phyloP scores from a whole-genome alignment of 1,140 invertebrate genomes.

The Meteorus sp. region DNA sequence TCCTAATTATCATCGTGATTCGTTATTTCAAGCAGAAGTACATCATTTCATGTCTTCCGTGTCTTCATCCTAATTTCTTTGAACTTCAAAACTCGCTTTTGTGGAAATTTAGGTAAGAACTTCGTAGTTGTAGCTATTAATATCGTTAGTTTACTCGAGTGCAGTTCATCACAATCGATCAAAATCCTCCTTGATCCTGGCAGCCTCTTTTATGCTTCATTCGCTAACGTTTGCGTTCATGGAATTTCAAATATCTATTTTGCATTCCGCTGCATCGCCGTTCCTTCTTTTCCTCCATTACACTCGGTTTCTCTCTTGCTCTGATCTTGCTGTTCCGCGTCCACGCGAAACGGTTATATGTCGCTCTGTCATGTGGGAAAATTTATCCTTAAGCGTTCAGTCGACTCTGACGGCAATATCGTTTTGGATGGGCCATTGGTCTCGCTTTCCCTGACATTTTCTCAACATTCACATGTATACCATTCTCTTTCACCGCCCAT shows the following conservation, averaged over 20 bases:
- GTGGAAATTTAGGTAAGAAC: no score
- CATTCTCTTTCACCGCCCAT: background rate
- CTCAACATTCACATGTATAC: background rate
- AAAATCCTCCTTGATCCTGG: constrained; percentile 2
- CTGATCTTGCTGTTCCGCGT: no score
- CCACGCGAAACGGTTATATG: constrained; percentile 17
- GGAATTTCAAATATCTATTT: constrained; percentile 51
- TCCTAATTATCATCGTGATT: no score
- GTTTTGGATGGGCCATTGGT: constrained; percentile 39
- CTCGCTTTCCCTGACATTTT: constrained; percentile 30
- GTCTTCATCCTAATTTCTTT: no score
- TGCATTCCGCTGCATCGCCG: constrained; percentile 36
- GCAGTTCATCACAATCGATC: constrained; percentile 14
- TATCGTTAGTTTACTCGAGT: background rate
- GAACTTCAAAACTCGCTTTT: no score
- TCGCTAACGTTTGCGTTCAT: constrained; percentile 16
- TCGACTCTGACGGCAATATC: constrained; percentile 37
- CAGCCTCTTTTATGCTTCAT: background rate
- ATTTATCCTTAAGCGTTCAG: constrained; percentile 46
- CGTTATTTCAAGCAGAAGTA: no score
- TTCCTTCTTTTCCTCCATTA: background rate
- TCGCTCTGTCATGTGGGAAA: constrained; percentile 39
- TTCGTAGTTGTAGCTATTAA: constrained; percentile 8
- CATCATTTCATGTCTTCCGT: no score
- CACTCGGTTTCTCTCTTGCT: background rate